A percentile compares a stretch with the other conserved stretches of the same genome.
phyloP scores from a whole-genome alignment of 2,888 invertebrate genomes.

The Cerastis leucographa region DNA sequence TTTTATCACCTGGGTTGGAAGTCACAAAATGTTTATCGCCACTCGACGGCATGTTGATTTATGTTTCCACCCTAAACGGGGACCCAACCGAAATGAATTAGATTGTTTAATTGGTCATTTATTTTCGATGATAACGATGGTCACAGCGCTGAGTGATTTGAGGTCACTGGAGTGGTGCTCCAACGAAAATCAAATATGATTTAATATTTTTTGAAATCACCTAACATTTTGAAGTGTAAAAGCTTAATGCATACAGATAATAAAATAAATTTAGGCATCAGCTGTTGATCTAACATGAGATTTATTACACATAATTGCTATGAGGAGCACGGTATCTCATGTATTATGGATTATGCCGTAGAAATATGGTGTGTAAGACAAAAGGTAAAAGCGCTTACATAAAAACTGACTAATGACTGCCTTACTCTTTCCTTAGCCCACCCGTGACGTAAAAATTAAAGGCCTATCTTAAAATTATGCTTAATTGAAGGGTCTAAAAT shows the following conservation, averaged over 20 bases:
- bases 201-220: conserved; percentile 68
- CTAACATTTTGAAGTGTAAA: conserved; percentile 42
- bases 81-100: conserved; percentile 86
- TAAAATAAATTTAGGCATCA: conserved; percentile 79
- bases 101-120: conserved; percentile 90
- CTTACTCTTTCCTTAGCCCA: conserved; percentile 87
- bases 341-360: conserved; percentile 87
- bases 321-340: conserved; percentile 84
- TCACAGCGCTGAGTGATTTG: conserved; percentile 76
- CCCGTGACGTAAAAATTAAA: conserved; percentile 89
- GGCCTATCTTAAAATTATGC: conserved; percentile 89
- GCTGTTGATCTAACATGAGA: conserved; percentile 86
- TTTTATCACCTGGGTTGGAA: conserved; percentile 89
- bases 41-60: conserved; percentile 89
- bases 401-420: conserved; percentile 87
- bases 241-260: conserved; percentile 44
- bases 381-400: conserved; percentile 82
- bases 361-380: conserved; percentile 87
- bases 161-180: conserved; percentile 81
- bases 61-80: conserved; percentile 86
- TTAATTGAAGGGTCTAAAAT: conserved; percentile 89
- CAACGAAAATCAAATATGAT: conserved; percentile 74
- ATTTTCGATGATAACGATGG: conserved; percentile 86
- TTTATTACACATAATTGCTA: conserved; percentile 90
- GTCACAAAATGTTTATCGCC: conserved; percentile 90